Conservation (phyloP, 1,140 invertebrate species). For the Drosophila sp. region DNA sequence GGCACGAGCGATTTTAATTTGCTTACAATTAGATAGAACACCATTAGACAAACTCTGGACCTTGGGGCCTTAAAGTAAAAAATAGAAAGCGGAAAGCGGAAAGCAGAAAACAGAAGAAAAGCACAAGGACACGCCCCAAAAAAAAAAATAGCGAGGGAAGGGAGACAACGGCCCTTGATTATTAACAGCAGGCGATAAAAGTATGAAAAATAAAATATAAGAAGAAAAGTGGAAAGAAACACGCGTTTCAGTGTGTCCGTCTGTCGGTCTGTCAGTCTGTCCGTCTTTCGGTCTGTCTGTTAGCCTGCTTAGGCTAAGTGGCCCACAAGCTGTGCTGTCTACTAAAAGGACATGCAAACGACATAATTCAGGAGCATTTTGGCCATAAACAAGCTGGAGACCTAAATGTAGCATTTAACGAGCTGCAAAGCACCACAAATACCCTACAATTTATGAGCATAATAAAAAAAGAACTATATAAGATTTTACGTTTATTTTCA, state of each 20-base stretch:
- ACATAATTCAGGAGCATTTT: constrained; percentile 59
- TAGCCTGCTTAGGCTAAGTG: constrained; percentile 47
- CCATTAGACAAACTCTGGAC: constrained; percentile 25
- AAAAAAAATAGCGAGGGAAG: constrained; percentile 34
- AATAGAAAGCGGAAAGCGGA: no score
- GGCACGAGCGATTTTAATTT: constrained; percentile 51
- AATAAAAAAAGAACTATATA: not conserved
- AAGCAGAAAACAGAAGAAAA: constrained; percentile 8
- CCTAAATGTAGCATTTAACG: constrained; percentile 9
- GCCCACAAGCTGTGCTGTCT: constrained; percentile 48
- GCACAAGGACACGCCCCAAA: constrained; percentile 47
- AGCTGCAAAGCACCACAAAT: constrained; percentile 5
- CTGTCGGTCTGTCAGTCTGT: not conserved
- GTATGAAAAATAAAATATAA: constrained; percentile 17
- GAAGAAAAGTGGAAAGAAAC: not conserved
- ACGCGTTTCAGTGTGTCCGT: not conserved
- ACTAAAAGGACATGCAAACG: constrained; percentile 57
- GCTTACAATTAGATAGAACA: constrained; percentile 50
- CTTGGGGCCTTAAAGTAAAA: constrained; percentile 13
- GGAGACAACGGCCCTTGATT: constrained; percentile 42
- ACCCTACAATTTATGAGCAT: constrained; percentile 12
- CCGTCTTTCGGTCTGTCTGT: no score
- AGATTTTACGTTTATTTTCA: no score
- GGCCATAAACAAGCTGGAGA: constrained; percentile 20
- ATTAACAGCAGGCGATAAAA: constrained; percentile 53